Evolutionary conservation across 2,888 invertebrate genomes (phyloP).

Genomic region (Pollenia amentaria): DNA sequence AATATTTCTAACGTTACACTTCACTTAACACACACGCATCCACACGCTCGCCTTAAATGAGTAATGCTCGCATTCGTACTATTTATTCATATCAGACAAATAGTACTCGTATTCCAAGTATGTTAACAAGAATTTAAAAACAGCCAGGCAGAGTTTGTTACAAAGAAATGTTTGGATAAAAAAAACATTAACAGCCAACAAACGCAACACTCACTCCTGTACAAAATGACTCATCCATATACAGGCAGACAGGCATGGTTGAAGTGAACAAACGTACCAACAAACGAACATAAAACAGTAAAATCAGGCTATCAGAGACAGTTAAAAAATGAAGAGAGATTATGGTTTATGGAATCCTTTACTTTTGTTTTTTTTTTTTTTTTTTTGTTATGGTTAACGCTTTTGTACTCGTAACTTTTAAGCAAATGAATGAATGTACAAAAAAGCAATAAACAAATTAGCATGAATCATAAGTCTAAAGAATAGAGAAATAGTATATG

Average conservation of each 20-base stretch:
- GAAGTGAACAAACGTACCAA: conserved; percentile 12
- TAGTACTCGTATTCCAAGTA: conserved; percentile 49
- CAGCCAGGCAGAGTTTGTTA: conserved; percentile 27
- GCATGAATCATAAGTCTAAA: conserved; percentile 35
- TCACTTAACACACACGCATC: conserved; percentile 24
- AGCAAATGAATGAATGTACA: neutral
- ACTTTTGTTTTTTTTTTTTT: neutral
- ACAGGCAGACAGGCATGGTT: conserved; percentile 20
- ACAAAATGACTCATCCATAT: conserved; percentile 51
- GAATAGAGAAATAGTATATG: neutral
- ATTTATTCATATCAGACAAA: conserved; percentile 50
- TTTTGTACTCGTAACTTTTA: conserved; percentile 25
- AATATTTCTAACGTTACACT: conserved; percentile 16
- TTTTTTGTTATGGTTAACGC: conserved; percentile 28
- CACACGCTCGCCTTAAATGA: conserved; percentile 28
- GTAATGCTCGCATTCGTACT: conserved; percentile 33
- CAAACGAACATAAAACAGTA: conserved; percentile 13
- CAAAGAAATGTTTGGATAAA: neutral
- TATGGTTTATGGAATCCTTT: conserved; percentile 49
- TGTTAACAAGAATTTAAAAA: conserved; percentile 42
- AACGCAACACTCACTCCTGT: conserved; percentile 12
- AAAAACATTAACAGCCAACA: neutral
- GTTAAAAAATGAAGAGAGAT: conserved; percentile 25
- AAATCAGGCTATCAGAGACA: conserved; percentile 61
- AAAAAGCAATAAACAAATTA: conserved; percentile 24